Evolutionary conservation across 37 sponge, comb jelly and placozoan species (phyloP).

Genomic region (Axinella damicornis): DNA sequence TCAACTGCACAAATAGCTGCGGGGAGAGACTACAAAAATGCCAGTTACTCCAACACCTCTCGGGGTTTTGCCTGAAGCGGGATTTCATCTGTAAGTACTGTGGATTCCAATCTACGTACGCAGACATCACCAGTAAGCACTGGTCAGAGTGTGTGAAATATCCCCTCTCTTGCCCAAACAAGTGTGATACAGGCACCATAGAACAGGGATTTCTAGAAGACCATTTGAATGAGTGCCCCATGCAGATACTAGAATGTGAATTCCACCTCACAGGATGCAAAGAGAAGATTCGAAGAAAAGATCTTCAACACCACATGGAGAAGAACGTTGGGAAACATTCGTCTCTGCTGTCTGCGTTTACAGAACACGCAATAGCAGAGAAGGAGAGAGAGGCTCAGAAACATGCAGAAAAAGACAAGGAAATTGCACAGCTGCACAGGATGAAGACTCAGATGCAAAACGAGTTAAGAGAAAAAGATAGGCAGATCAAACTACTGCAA

Average conservation of each 20-base stretch:
- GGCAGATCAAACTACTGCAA: too few relatives aligned
- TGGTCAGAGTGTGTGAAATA: too few relatives aligned
- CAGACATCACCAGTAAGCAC: too few relatives aligned
- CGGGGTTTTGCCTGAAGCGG: not conserved
- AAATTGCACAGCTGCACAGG: too few relatives aligned
- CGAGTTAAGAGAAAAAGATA: too few relatives aligned
- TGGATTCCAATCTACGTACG: too few relatives aligned
- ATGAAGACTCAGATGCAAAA: too few relatives aligned
- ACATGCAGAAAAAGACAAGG: not conserved
- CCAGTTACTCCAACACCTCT: not conserved
- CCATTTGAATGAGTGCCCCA: constrained; percentile 30
- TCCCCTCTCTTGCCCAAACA: too few relatives aligned
- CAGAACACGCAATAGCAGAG: not conserved
- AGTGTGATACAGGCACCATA: too few relatives aligned
- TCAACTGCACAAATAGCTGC: constrained; percentile 7
- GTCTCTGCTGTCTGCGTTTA: not conserved
- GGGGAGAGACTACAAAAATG: not conserved
- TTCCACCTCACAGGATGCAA: too few relatives aligned
- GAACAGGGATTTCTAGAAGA: not conserved
- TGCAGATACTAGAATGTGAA: not conserved
- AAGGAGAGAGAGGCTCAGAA: not conserved
- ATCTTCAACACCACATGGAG: not conserved
- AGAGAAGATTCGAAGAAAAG: constrained; percentile 3
- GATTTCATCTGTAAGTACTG: constrained; percentile 28
- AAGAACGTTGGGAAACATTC: not conserved